phyloP scores from a whole-genome alignment of 1,140 invertebrate species.

The Brachionus rubens region DNA sequence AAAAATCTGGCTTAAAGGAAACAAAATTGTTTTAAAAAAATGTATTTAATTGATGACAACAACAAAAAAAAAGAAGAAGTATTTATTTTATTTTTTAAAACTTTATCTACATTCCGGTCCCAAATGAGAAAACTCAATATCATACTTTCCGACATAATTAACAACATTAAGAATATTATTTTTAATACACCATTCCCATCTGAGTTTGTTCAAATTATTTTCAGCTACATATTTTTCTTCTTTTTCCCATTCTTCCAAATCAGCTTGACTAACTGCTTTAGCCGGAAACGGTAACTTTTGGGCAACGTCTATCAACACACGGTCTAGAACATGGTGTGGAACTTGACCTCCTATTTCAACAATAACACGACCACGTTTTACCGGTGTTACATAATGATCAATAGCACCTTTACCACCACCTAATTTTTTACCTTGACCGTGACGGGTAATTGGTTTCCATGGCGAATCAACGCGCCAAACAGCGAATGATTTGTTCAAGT shows the following conservation, averaged over 20 bases:
- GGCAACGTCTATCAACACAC: conserved; percentile 63
- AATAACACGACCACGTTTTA: conserved; percentile 85
- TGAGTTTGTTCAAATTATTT: conserved; percentile 74
- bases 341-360: conserved; percentile 86
- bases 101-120: conserved; percentile 46
- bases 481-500: conserved; percentile 77
- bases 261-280: conserved; percentile 74
- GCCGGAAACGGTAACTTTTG: conserved; percentile 82
- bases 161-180: conserved; percentile 80
- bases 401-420: conserved; percentile 94
- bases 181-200: conserved; percentile 83
- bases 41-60: background rate
- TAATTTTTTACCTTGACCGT: conserved; percentile 83
- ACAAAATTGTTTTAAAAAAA: background rate
- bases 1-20: background rate
- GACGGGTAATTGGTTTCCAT: conserved; percentile 89
- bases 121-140: conserved; percentile 42
- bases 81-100: background rate
- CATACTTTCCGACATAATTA: conserved; percentile 41
- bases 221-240: conserved; percentile 66
- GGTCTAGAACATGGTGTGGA: conserved; percentile 76
- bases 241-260: conserved; percentile 67
- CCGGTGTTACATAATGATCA: conserved; percentile 87
- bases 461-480: conserved; percentile 88
- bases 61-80: background rate